phyloP scores from a whole-genome alignment of 1,140 invertebrate genomes.

The Drosophila melanogaster region Release_6_plus_ISO1_MT NT_033777.3:30932501-30933000 shows the following conservation, averaged over 20 bases:
- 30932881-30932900: slow-evolving; percentile 83
- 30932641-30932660: slow-evolving; percentile 60
- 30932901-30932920: slow-evolving; percentile 71
- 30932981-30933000: slow-evolving; percentile 52
- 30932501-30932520: neutral
- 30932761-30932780: slow-evolving; percentile 32
- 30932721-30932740: slow-evolving; percentile 39
- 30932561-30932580: slow-evolving; percentile 57
- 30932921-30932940: slow-evolving; percentile 45
- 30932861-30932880: slow-evolving; percentile 83
- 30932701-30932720: slow-evolving; percentile 13
- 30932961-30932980: slow-evolving; percentile 3
- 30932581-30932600: slow-evolving; percentile 61
- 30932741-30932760: slow-evolving; percentile 10
- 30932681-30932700: slow-evolving; percentile 17
- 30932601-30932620: slow-evolving; percentile 46
- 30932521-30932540: slow-evolving; percentile 51
- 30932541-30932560: slow-evolving; percentile 67
- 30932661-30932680: slow-evolving; percentile 61
- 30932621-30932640: slow-evolving; percentile 55
- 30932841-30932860: slow-evolving; percentile 80
- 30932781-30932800: slow-evolving; percentile 39
- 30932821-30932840: slow-evolving; percentile 77
- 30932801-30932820: slow-evolving; percentile 68
- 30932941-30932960: neutral